A percentile compares a stretch with the other conserved stretches of the same genome.
These are phyloP conservation scores for Brachirus orientalis DNA, from an alignment of 2,113 vertebrate species.

Conservation along the genomic window DNA sequence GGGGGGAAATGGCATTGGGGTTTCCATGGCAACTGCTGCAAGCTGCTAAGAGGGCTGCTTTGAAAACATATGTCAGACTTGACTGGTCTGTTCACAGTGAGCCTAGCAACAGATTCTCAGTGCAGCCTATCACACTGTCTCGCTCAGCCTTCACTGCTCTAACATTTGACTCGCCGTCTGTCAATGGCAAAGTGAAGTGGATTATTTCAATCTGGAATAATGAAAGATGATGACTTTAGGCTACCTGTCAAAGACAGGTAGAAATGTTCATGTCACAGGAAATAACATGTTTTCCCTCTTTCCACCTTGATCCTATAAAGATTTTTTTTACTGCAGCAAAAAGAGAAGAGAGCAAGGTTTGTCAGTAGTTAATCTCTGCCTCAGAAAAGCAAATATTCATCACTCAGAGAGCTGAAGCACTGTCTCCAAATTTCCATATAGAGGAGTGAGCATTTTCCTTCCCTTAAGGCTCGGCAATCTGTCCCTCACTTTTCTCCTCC, in stretches of 20 bases:
- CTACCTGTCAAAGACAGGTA: background rate
- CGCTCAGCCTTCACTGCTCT: conserved; percentile 23
- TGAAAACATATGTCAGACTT: conserved; percentile 83
- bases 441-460: background rate
- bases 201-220: background rate
- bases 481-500: background rate
- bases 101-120: conserved; percentile 80
- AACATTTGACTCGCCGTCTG: conserved; percentile 60
- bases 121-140: conserved; percentile 67
- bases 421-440: conserved; percentile 12
- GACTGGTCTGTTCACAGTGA: conserved; percentile 78
- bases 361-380: conserved; percentile 14
- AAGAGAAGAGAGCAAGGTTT: background rate
- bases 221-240: background rate
- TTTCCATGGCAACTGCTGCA: conserved; percentile 83
- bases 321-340: background rate
- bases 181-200: conserved; percentile 12
- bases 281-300: background rate
- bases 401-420: conserved; percentile 16
- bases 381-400: conserved; percentile 24
- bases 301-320: conserved; percentile 6
- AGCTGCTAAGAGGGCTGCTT: conserved; percentile 80
- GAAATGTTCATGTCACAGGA: background rate
- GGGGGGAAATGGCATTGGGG: conserved; percentile 77
- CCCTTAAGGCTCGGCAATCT: background rate